Evolutionary conservation across 2,797 vertebrate species (phyloP).

Genomic region (Nyctibius grandis): DNA sequence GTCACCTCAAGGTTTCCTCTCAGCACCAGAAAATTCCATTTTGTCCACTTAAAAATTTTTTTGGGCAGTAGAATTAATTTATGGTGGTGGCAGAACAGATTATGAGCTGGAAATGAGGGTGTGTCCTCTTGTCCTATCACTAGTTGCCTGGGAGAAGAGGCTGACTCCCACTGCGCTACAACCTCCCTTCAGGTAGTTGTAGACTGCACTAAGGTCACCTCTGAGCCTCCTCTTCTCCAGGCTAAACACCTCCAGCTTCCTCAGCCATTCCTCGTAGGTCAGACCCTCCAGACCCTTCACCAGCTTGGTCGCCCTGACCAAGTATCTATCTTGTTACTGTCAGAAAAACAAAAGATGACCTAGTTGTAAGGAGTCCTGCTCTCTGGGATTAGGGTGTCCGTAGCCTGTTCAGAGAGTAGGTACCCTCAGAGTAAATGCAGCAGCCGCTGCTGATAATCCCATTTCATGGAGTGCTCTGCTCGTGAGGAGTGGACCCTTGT

Average conservation of each 20-base stretch:
- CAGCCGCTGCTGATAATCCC: fast-evolving
- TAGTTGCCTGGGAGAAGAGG: too few relatives aligned
- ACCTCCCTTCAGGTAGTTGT: too few relatives aligned
- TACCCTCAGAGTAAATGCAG: background rate
- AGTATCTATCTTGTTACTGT: too few relatives aligned
- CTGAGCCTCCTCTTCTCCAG: too few relatives aligned
- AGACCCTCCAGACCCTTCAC: too few relatives aligned
- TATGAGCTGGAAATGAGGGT: background rate
- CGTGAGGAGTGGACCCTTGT: fast-evolving
- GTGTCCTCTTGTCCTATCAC: too few relatives aligned
- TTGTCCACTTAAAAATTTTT: background rate
- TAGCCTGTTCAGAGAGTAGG: background rate
- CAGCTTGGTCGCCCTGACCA: too few relatives aligned
- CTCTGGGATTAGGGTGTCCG: background rate
- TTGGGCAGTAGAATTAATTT: background rate
- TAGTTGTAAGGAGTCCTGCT: background rate
- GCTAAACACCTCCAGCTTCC: too few relatives aligned
- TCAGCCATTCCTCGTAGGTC: too few relatives aligned
- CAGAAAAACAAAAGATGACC: fast-evolving
- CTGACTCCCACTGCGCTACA: too few relatives aligned
- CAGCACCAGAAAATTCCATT: background rate
- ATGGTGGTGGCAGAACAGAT: background rate
- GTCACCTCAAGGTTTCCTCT: background rate
- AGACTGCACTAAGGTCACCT: too few relatives aligned
- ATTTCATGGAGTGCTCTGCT: background rate